phyloP scores from a whole-genome alignment of 2,113 vertebrate genomes.

The Grantiella picta region DNA sequence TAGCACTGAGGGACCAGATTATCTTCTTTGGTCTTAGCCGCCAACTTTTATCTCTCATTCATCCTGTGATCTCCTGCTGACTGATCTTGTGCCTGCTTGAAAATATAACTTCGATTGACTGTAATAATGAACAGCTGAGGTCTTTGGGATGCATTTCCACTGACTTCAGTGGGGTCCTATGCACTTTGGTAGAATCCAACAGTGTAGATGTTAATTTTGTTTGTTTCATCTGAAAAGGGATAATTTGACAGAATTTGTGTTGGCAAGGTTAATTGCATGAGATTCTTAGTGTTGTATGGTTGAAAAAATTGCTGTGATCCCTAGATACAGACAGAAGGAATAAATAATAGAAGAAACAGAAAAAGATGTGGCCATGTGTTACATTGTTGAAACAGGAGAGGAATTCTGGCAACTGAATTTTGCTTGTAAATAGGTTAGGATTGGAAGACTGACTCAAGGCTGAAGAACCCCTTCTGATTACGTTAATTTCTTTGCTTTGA shows the following conservation, averaged over 20 bases:
- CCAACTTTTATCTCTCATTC: background rate
- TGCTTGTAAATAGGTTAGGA: background rate
- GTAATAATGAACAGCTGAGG: background rate
- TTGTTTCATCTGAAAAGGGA: background rate
- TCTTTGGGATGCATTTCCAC: background rate
- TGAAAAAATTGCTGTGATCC: background rate
- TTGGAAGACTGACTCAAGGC: background rate
- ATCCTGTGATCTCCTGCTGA: background rate
- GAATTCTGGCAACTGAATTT: background rate
- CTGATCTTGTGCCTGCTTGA: background rate
- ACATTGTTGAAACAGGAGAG: background rate
- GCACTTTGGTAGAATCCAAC: background rate
- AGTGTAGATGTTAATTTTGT: background rate
- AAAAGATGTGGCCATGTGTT: background rate
- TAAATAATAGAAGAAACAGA: background rate
- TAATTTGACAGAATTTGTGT: background rate
- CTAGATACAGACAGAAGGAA: background rate
- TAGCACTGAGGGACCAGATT: background rate
- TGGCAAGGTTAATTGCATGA: background rate
- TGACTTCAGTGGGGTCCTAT: background rate
- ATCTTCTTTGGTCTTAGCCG: background rate
- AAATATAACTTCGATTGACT: rapidly evolving
- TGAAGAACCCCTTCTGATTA: background rate
- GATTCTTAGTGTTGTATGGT: background rate
- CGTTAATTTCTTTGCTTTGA: background rate